phyloP scores from a whole-genome alignment of 2,797 vertebrate species.

The Danio kyathit region DNA sequence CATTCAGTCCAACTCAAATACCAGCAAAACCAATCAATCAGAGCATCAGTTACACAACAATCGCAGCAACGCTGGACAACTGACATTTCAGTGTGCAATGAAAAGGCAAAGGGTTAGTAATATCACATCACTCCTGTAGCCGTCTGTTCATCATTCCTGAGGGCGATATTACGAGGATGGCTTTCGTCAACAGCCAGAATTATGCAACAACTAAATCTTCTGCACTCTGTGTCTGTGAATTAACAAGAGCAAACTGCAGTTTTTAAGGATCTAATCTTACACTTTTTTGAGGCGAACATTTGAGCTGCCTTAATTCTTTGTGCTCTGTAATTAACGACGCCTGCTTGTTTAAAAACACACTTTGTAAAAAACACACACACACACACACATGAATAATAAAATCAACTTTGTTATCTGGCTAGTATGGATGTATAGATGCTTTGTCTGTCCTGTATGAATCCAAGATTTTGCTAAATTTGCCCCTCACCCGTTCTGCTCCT shows the following conservation, averaged over 20 bases:
- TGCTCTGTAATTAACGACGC: slow-evolving; percentile 74
- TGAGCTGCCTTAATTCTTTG: slow-evolving; percentile 87
- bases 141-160: slow-evolving; percentile 65
- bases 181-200: slow-evolving; percentile 72
- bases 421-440: slow-evolving; percentile 86
- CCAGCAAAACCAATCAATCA: slow-evolving; percentile 41
- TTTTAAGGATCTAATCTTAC: slow-evolving; percentile 69
- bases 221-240: slow-evolving; percentile 61
- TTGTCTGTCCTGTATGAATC: slow-evolving; percentile 80
- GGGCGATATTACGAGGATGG: slow-evolving; percentile 65
- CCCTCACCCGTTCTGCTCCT: slow-evolving; percentile 54
- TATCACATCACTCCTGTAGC: slow-evolving; percentile 6
- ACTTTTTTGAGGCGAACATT: slow-evolving; percentile 75
- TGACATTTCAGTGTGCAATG: neutral
- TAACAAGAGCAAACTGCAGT: slow-evolving; percentile 62
- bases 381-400: slow-evolving; percentile 63
- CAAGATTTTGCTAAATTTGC: slow-evolving; percentile 79
- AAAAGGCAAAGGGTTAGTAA: neutral
- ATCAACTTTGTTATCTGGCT: slow-evolving; percentile 82
- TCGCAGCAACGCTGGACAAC: slow-evolving; percentile 6
- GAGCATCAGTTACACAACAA: slow-evolving; percentile 17
- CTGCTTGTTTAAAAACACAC: slow-evolving; percentile 75
- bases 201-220: slow-evolving; percentile 78
- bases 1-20: slow-evolving; percentile 9
- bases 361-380: slow-evolving; percentile 78